Evolutionary conservation across 2,113 vertebrate species (phyloP).

Genomic region (Scopus umbretta): DNA sequence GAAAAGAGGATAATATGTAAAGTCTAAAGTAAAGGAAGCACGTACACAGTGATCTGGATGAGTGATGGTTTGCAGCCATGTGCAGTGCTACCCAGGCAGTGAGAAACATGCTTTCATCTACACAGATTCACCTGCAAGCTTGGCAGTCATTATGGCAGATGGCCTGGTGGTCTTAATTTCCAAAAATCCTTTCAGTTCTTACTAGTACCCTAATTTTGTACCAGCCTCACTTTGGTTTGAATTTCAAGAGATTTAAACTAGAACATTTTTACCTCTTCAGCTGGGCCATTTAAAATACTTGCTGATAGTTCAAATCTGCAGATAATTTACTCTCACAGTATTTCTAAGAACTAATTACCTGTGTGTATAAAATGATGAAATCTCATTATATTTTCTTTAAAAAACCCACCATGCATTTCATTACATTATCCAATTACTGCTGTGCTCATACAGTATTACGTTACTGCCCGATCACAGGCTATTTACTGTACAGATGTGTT

Average conservation of each 20-base stretch:
- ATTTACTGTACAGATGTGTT: conserved; percentile 74
- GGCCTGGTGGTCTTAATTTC: background rate
- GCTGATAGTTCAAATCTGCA: conserved; percentile 73
- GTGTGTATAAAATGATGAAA: conserved; percentile 75
- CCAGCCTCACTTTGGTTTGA: background rate
- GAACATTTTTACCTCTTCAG: conserved; percentile 43
- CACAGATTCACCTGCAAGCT: background rate
- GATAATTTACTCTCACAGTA: conserved; percentile 71
- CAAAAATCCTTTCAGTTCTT: background rate
- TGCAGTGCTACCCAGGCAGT: background rate
- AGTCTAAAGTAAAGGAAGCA: background rate
- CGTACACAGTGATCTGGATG: no score
- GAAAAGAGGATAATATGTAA: background rate
- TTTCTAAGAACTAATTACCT: conserved; percentile 79
- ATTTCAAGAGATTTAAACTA: conserved; percentile 51
- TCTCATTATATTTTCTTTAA: conserved; percentile 77
- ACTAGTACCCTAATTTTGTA: background rate
- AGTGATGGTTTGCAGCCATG: background rate
- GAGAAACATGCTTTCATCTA: background rate
- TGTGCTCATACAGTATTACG: conserved; percentile 68
- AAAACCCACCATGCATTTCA: conserved; percentile 71
- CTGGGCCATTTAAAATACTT: conserved; percentile 67
- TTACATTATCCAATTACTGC: conserved; percentile 77
- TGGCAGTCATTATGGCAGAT: background rate
- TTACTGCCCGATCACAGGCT: conserved; percentile 67